Conservation (phyloP, 2,888 invertebrate genomes). For the Opisthograptis luteolata region DNA sequence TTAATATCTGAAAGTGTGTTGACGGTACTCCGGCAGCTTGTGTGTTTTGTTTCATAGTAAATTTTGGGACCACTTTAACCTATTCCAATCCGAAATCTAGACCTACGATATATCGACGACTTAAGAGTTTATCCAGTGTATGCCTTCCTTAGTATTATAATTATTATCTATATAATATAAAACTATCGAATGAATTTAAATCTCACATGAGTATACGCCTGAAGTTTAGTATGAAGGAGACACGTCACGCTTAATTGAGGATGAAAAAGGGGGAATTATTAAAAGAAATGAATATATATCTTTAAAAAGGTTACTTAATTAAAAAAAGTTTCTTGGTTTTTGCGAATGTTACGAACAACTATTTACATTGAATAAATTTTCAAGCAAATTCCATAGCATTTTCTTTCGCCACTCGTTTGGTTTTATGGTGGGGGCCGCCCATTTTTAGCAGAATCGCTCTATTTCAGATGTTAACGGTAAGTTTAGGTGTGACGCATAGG, state of each 20-base stretch:
- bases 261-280: constrained; percentile 52
- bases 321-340: constrained; percentile 60
- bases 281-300: constrained; percentile 51
- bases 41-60: constrained; percentile 79
- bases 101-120: constrained; percentile 38
- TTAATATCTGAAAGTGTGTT: constrained; percentile 48
- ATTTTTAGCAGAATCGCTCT: constrained; percentile 74
- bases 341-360: constrained; percentile 72
- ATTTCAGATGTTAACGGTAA: constrained; percentile 85
- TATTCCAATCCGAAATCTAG: constrained; percentile 53
- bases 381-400: constrained; percentile 78
- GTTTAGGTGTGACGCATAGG: constrained; percentile 76
- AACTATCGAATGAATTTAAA: constrained; percentile 34
- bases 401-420: constrained; percentile 67
- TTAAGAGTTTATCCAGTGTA: constrained; percentile 38
- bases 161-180: constrained; percentile 29
- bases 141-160: constrained; percentile 32
- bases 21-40: constrained; percentile 56
- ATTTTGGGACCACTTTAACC: constrained; percentile 81
- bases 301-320: constrained; percentile 28
- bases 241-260: constrained; percentile 60
- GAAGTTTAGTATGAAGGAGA: constrained; percentile 76
- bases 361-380: constrained; percentile 79
- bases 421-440: constrained; percentile 74
- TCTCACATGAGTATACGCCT: constrained; percentile 47